Evolutionary conservation across 2,888 invertebrate species (phyloP).

Genomic region (Pandemis heparana): DNA sequence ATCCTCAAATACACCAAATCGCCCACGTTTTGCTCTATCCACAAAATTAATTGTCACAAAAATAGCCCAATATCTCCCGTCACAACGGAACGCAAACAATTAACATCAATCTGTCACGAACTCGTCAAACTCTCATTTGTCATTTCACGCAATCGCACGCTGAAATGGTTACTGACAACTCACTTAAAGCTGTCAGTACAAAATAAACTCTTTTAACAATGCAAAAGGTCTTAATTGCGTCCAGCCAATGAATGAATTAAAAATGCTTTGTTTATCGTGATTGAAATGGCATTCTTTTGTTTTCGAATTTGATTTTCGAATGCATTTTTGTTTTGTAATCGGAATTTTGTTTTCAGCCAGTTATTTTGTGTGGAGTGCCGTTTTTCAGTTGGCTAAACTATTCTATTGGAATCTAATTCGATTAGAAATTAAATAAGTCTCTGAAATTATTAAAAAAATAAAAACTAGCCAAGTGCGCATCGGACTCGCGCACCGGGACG

Average conservation of each 20-base stretch:
- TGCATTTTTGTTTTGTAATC: neutral
- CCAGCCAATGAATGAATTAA: neutral
- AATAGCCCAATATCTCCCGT: slow-evolving; percentile 41
- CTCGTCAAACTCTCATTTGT: slow-evolving; percentile 45
- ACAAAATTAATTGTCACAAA: slow-evolving; percentile 30
- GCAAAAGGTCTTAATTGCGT: neutral
- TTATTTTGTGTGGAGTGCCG: neutral
- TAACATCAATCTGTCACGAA: slow-evolving; percentile 46
- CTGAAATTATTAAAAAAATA: no score
- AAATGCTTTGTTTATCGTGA: neutral
- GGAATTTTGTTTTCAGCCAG: slow-evolving; percentile 16
- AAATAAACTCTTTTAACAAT: neutral
- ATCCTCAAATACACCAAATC: slow-evolving; percentile 15
- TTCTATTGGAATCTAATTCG: no score
- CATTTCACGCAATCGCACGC: slow-evolving; percentile 41
- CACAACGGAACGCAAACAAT: slow-evolving; percentile 44
- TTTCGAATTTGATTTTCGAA: neutral
- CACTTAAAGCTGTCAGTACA: slow-evolving; percentile 11
- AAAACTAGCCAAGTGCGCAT: no score
- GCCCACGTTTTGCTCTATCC: neutral
- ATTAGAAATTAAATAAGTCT: no score
- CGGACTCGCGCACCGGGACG: no score
- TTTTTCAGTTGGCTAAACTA: slow-evolving; percentile 4
- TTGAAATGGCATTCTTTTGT: neutral
- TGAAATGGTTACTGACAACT: slow-evolving; percentile 31